Percentiles rank a stretch among this genome's conserved stretches.
Evolutionary conservation across 2,113 vertebrate genomes (phyloP).

Genomic region (Astur gentilis): DNA sequence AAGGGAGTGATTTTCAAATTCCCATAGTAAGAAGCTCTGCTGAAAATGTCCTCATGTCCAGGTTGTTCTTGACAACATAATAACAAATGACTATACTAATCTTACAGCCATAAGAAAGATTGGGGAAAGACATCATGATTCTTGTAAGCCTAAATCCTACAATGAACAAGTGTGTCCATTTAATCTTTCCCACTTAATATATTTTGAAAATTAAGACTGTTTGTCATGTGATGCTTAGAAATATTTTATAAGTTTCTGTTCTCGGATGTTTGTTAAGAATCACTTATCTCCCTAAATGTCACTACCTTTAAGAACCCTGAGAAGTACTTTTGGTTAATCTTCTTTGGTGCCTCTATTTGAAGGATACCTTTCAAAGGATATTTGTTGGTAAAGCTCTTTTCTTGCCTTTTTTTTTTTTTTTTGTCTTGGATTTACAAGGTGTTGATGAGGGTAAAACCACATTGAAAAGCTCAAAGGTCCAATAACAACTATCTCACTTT

Average conservation of each 20-base stretch:
- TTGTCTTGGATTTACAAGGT: background rate
- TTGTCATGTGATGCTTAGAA: background rate
- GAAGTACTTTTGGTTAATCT: background rate
- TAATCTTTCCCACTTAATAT: background rate
- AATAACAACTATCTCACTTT: background rate
- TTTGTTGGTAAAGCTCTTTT: background rate
- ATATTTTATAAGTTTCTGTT: background rate
- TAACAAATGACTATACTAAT: background rate
- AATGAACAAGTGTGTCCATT: background rate
- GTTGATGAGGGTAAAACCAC: background rate
- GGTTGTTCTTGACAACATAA: background rate
- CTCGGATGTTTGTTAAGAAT: background rate
- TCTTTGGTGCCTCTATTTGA: background rate
- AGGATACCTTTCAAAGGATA: background rate
- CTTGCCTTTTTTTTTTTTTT: background rate
- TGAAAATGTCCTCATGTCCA: constrained; percentile 7
- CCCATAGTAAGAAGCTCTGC: background rate
- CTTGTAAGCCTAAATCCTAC: background rate
- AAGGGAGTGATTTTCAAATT: constrained; percentile 38
- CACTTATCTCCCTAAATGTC: background rate
- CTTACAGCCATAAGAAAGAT: background rate
- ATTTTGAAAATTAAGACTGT: background rate
- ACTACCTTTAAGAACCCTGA: background rate
- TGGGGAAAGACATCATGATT: background rate
- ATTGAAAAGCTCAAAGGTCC: background rate